phyloP scores from a whole-genome alignment of 2,797 vertebrate genomes.

The Tragopan temminckii region DNA sequence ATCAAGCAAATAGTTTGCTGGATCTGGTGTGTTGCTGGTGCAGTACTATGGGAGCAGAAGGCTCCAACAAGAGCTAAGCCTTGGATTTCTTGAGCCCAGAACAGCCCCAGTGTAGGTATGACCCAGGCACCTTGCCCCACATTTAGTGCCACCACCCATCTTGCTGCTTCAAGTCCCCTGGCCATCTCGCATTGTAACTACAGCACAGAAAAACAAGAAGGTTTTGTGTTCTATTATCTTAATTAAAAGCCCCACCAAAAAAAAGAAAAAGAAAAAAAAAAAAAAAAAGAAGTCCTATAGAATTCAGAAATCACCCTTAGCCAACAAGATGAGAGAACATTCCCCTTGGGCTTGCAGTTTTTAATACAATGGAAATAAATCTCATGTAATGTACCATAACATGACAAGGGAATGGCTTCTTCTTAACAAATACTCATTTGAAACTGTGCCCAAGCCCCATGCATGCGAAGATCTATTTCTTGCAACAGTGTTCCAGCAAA shows the following conservation, averaged over 20 bases:
- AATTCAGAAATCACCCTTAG: constrained; percentile 50
- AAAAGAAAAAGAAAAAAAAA: not conserved
- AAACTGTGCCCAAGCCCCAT: constrained; percentile 78
- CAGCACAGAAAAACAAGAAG: not conserved
- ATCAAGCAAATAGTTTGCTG: not conserved
- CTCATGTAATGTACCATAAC: constrained; percentile 84
- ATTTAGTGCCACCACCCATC: not conserved
- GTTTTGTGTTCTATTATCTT: constrained; percentile 18
- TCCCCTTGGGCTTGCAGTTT: constrained; percentile 76
- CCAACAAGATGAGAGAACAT: constrained; percentile 31
- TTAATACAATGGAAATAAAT: constrained; percentile 83
- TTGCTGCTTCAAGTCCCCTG: not conserved
- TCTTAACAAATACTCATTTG: constrained; percentile 85
- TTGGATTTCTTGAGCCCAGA: not conserved
- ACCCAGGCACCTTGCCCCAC: not conserved
- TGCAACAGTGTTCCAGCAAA: constrained; percentile 82
- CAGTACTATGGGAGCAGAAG: not conserved
- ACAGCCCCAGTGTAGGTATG: not conserved
- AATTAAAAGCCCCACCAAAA: constrained; percentile 41
- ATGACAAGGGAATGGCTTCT: constrained; percentile 77
- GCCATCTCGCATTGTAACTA: not conserved
- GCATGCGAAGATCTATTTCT: constrained; percentile 81
- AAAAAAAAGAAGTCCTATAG: not conserved
- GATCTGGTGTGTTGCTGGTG: not conserved
- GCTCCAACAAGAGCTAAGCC: not conserved